Evolutionary conservation across 2,888 invertebrate genomes (phyloP).

Genomic region (Drosophila monieri): DNA sequence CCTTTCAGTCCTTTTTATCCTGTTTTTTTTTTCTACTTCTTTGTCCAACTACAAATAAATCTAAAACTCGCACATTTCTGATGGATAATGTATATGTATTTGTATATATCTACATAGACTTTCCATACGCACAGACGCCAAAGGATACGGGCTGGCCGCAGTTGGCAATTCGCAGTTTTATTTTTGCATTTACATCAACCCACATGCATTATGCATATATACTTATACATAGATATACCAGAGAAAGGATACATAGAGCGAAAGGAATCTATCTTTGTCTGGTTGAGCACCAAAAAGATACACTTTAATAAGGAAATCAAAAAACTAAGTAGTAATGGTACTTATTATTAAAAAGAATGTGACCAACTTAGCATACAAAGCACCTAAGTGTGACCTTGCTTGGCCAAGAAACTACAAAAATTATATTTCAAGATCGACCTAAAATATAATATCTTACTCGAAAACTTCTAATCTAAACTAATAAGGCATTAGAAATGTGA

Average conservation of each 20-base stretch:
- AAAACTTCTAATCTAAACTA: too few species aligned
- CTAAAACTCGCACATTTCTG: conserved; percentile 76
- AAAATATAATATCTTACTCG: too few species aligned
- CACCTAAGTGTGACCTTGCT: not conserved
- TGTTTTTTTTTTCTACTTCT: not conserved
- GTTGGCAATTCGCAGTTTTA: conserved; percentile 71
- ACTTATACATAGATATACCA: conserved; percentile 6
- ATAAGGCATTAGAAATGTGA: too few species aligned
- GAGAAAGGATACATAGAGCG: not conserved
- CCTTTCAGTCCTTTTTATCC: conserved; percentile 16
- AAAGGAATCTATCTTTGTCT: conserved; percentile 12
- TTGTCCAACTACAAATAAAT: conserved; percentile 71
- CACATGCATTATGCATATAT: conserved; percentile 74
- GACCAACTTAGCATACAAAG: too few species aligned
- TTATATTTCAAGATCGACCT: not conserved
- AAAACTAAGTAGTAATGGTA: not conserved
- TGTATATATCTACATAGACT: not conserved
- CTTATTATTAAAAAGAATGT: too few species aligned
- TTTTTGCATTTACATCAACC: conserved; percentile 72
- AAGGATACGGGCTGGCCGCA: conserved; percentile 70
- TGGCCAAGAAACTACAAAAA: not conserved
- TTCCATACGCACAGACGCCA: conserved; percentile 33
- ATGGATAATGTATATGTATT: conserved; percentile 52
- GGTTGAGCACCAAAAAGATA: not conserved
- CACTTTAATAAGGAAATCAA: conserved; percentile 1